Conservation (phyloP, 2,888 invertebrate species). For the Chrysolina haemoptera region DNA sequence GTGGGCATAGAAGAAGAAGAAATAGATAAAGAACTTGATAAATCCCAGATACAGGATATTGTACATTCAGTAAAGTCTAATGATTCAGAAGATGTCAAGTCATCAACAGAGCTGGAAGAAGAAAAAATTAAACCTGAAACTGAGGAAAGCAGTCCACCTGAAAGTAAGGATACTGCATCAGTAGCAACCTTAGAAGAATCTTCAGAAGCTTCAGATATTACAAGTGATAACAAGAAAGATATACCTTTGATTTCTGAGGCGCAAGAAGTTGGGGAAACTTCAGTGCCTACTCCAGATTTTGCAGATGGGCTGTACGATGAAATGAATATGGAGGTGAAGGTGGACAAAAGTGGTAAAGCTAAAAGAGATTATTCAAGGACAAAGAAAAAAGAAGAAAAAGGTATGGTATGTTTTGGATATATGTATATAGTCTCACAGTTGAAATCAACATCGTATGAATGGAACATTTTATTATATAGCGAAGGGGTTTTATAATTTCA, state of each 20-base stretch:
- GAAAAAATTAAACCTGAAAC: conserved; percentile 46
- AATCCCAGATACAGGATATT: conserved; percentile 64
- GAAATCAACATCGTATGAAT: no score
- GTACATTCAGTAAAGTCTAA: conserved; percentile 60
- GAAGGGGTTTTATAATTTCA: no score
- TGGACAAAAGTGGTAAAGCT: conserved; percentile 76
- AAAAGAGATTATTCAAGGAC: conserved; percentile 76
- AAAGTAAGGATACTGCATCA: conserved; percentile 44
- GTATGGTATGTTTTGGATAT: conserved; percentile 8
- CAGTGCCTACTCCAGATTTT: conserved; percentile 56
- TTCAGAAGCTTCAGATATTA: conserved; percentile 45
- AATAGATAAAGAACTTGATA: conserved; percentile 64
- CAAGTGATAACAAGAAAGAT: conserved; percentile 46
- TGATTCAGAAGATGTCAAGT: conserved; percentile 36
- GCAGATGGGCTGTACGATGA: conserved; percentile 70
- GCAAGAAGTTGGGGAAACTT: conserved; percentile 51
- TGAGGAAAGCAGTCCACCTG: conserved; percentile 45
- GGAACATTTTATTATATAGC: no score
- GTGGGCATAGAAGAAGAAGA: conserved; percentile 68
- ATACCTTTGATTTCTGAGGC: conserved; percentile 53
- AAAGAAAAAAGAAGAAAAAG: conserved; percentile 70
- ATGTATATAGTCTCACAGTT: neutral
- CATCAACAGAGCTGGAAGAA: conserved; percentile 45
- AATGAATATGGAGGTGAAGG: conserved; percentile 73
- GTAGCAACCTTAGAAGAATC: conserved; percentile 44